Evolutionary conservation across 1,140 invertebrate species (phyloP), one percentile per base, ranked within the genome.

Genomic region (Odontomachus brunneus): DNA sequence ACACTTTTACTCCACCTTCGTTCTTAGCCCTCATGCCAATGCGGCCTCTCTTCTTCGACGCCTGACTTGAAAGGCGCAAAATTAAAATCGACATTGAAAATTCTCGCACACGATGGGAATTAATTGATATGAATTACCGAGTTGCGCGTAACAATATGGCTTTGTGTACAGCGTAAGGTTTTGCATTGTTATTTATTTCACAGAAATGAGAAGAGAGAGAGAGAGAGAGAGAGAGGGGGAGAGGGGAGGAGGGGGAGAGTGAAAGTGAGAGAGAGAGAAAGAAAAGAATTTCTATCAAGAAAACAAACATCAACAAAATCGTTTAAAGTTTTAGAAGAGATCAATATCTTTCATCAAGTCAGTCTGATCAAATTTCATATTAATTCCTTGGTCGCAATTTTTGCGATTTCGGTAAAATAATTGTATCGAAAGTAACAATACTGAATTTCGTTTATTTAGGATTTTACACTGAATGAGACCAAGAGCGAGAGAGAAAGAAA

Each of bases 71-170:
- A 84, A 86, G 85, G 89, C 84, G 87, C 85, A 83, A 90, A 90
- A 90, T 90, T 91, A 91, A 91, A 91, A 90, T 87, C 88, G 88
- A 82, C 83, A 82, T 81, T 76, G 85, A 87, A 29, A 87, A 83
- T 84, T 82, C 71, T 48, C 63, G 82, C 83, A 60, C 84, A 73
- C 65, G 83, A 69, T 75, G 74, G 57, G 69, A 49, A 49, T 62
- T 33, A 74, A 82, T 82, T 57, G 55, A 82, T 82, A 26, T 69
- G 57, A 24, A 72, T 74, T 60, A 74, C 69, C 57, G 59, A 82
- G 24, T 53, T n/a, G 78, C 29, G 33, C 29, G 55, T 72, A 73
- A 81, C 55, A 55, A 49, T 24, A 62, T 82, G 44, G 22, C 65
- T 26, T 69, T 19, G 29, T 38, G 15, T 26, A 17, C 14, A 11